These are phyloP conservation scores for Agrilus cyanescens DNA, from an alignment of 2,888 invertebrate genomes.

Conservation along the genomic window DNA sequence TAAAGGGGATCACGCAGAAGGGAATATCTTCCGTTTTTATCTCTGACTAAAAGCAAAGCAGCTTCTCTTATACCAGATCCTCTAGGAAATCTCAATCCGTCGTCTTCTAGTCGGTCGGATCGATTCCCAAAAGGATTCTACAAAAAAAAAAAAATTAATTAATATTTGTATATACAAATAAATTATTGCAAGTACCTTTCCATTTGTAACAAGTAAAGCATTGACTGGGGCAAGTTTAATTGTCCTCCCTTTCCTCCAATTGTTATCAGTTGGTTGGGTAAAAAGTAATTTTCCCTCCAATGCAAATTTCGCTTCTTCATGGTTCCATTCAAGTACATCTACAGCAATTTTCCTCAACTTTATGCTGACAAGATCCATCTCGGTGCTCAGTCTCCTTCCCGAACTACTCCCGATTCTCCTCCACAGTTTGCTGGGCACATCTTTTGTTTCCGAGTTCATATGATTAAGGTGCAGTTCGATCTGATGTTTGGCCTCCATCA, in stretches of 20 bases:
- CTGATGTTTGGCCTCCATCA: conserved; percentile 80
- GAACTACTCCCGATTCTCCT: conserved; percentile 72
- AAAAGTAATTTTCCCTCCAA: conserved; percentile 81
- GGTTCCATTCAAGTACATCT: conserved; percentile 88
- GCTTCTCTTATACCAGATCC: conserved; percentile 75
- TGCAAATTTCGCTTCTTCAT: conserved; percentile 83
- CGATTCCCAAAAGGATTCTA: conserved; percentile 13
- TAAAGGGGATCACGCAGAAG: conserved; percentile 81
- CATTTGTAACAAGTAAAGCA: conserved; percentile 82
- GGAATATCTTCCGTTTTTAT: conserved; percentile 80
- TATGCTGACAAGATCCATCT: conserved; percentile 81
- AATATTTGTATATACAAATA: background rate
- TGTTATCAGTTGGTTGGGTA: conserved; percentile 83
- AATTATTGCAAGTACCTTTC: conserved; percentile 53
- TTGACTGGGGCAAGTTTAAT: conserved; percentile 80
- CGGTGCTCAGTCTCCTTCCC: conserved; percentile 61
- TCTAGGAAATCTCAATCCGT: conserved; percentile 15
- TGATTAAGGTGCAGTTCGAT: conserved; percentile 88
- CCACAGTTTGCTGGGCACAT: conserved; percentile 84
- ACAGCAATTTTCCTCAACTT: conserved; percentile 87
- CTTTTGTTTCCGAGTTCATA: conserved; percentile 88
- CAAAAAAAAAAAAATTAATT: conserved; percentile 1
- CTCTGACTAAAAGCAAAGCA: conserved; percentile 74
- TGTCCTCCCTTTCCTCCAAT: conserved; percentile 80
- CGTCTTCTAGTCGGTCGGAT: conserved; percentile 16